Evolutionary conservation across 2,113 vertebrate genomes (phyloP), one percentile per base, ranked within the genome.

Genomic region (Gopherus flavomarginatus): DNA sequence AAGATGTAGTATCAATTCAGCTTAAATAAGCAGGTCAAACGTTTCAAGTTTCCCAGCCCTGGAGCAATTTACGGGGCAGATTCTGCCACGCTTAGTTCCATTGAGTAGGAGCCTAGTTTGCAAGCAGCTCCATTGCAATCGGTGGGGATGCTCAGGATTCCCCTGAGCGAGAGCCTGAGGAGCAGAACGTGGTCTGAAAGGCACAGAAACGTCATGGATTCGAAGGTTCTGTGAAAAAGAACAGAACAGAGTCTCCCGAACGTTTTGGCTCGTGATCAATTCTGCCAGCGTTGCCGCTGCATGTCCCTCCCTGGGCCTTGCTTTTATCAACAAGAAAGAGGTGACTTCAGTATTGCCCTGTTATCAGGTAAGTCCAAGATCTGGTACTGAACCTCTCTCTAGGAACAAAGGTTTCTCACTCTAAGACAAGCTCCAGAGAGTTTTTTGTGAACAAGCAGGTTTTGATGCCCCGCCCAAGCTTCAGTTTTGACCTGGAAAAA

Each of bases 391-490:
- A 95, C 95, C 85, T 97, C 97, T 94, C 83, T 85, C 96, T 96
- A 77, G 52, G 95, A 97, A 98, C 94, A 97, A 97, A 97, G 95
- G 35, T 8, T 96, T 86, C 11, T 75, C 81, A 84, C 78, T 94
- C 86, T 42, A 92, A 89, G 42, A 78, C 54, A 90, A 95, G 91
- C 92, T 96, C 95, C 96, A 97, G 97, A 96, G 97, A 98, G 97
- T 97, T 98, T 98, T 98, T 98, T 97, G 97, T 98, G 98, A 98
- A 96, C 97, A 96, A 97, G 96, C 97, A 98, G 98, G 97, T 98
- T 98, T 98, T 96, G 95, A 97, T 96, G 97, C 96, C 96, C 97
- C 29, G 92, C 97, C 97, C 96, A 94, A 97, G 95, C 93, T 98
- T 97, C 1, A 7, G 97, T 94, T 98, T 98, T 98, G 97, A 98